Conservation (phyloP, 2,113 vertebrate genomes). For the Peromyscus polionotus region DNA sequence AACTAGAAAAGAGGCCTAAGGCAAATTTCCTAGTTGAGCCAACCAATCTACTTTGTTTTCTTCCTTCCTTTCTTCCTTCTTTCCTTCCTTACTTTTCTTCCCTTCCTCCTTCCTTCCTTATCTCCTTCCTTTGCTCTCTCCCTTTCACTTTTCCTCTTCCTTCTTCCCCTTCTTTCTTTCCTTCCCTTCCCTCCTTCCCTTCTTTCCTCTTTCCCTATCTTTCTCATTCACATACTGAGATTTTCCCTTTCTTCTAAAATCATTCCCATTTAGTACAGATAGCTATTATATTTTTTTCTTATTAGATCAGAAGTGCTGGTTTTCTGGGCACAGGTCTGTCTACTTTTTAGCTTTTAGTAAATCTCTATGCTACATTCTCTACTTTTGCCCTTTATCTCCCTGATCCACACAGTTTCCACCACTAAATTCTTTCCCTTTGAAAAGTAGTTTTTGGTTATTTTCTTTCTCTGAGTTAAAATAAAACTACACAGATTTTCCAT, state of each 20-base stretch:
- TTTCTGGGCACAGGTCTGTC: background rate
- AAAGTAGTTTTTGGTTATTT: background rate
- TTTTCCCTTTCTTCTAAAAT: background rate
- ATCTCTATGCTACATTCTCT: background rate
- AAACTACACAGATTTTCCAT: background rate
- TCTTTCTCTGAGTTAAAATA: background rate
- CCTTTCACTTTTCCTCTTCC: no score
- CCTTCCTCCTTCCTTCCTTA: background rate
- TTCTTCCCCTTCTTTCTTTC: background rate
- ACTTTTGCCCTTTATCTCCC: background rate
- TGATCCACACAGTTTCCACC: background rate
- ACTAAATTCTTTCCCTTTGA: background rate
- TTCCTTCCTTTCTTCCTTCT: background rate
- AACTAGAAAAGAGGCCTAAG: background rate
- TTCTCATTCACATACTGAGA: no score
- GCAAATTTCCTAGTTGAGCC: background rate
- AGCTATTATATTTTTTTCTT: background rate
- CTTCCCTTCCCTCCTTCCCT: background rate
- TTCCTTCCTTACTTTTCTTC: background rate
- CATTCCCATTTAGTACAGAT: background rate
- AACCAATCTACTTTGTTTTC: background rate
- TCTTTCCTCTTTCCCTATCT: background rate
- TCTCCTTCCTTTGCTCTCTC: background rate
- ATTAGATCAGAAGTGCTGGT: background rate
- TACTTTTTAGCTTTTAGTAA: background rate